These are phyloP conservation scores for Ormyrus thymus DNA, from an alignment of 2,888 invertebrate species.

Conservation along the genomic window DNA sequence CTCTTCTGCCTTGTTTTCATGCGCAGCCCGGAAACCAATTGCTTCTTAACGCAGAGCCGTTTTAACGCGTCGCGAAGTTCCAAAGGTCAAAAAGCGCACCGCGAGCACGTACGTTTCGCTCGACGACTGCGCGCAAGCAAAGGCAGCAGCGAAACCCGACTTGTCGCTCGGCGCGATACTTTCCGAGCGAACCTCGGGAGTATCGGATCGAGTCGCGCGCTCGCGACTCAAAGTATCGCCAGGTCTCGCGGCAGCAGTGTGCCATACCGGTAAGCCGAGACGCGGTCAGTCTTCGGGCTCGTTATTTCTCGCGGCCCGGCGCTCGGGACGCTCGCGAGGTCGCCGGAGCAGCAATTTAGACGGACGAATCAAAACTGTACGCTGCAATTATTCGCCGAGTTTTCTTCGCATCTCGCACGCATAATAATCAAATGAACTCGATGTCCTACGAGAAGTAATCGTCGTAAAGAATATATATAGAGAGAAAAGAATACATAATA, in stretches of 20 bases:
- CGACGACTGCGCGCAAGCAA: background rate
- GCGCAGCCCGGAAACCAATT: too few species aligned
- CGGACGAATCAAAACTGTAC: conserved; percentile 35
- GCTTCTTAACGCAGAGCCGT: too few species aligned
- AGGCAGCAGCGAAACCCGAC: conserved; percentile 4
- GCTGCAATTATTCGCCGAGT: conserved; percentile 5
- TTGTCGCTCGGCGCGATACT: conserved; percentile 12
- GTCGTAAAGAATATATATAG: conserved; percentile 18
- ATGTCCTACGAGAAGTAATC: background rate
- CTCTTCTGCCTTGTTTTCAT: background rate
- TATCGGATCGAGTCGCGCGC: background rate
- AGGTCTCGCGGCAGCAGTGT: conserved; percentile 2
- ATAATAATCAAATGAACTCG: conserved; percentile 30
- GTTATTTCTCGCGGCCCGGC: background rate
- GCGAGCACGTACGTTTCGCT: background rate
- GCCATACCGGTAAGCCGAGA: conserved; percentile 16
- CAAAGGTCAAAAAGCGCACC: too few species aligned
- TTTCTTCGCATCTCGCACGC: conserved; percentile 4
- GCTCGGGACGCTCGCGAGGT: background rate
- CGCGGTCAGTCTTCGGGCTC: background rate
- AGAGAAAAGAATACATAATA: too few species aligned
- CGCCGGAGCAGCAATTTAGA: background rate
- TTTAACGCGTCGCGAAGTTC: too few species aligned
- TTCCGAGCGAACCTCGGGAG: conserved; percentile 4
- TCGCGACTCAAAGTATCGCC: background rate